Evolutionary conservation across 2,888 invertebrate species (phyloP), one percentile per base, ranked within the genome.

Genomic region (Melanargia galathea): DNA sequence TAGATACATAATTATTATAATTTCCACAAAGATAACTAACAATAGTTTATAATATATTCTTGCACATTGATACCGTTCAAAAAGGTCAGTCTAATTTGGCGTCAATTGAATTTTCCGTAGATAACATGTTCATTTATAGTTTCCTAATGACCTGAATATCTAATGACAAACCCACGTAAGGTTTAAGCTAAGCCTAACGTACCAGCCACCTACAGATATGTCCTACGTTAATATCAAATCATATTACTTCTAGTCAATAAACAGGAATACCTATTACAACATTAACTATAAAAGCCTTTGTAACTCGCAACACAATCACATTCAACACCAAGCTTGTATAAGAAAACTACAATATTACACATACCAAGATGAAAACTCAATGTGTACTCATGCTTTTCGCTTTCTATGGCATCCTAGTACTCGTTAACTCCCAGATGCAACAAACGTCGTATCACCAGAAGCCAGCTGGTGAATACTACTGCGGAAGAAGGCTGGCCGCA

Each of bases 401-500:
- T 20, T 10, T 43, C 0, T 24, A 45, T 35, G 58, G 46, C 18
- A 30, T 38, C 43, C 18, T 57, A 30, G 45, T 26, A 30, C 11
- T 57, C 18, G 56, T 33, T 8, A 40, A 13, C 38, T 40, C 40
- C 4, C 56, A 38, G 11, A 11, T 26, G 18, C 49, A 51, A 20
- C 35, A 52, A 2, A 52, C 35, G 1, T 35, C 52, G 2, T 13
- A 35, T 0, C 35, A 10, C 3, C 55, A 43, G 7, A 33, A 10
- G 30, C 56, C 56, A 24, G 43, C 18, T 8, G 60, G 56, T 2
- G 24, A 66, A 22, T 48, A 63, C 7, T 66, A 66, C 38, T 66
- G 66, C 38, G 66, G 66, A 2, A 51, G 71, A 38, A 54, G 65
- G 1, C 60, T 81, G 45, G 70, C 78, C 0, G 57, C 65, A 2